Percentiles rank a stretch among this genome's conserved stretches.
Evolutionary conservation across 2,888 invertebrate genomes (phyloP).

Genomic region (Agrotis exclamationis): DNA sequence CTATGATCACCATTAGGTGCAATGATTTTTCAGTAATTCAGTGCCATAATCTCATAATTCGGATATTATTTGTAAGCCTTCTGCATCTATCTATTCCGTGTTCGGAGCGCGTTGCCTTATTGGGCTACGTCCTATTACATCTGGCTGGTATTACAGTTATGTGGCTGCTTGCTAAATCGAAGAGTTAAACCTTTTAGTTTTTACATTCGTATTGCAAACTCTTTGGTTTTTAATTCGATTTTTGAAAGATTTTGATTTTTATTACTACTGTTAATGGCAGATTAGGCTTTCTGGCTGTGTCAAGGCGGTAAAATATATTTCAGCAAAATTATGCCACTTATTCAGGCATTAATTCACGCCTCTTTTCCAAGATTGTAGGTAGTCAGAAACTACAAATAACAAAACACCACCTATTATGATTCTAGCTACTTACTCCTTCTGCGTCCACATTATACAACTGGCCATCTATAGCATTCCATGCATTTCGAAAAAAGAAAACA

Average conservation of each 20-base stretch:
- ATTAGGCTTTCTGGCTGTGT: no score
- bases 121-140: conserved; percentile 71
- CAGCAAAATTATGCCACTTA: no score
- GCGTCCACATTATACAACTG: neutral
- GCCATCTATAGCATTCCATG: conserved; percentile 15
- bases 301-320: no score
- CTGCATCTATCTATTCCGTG: conserved; percentile 22
- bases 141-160: conserved; percentile 76
- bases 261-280: no score
- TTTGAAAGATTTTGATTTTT: neutral
- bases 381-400: no score
- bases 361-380: no score
- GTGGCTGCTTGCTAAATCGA: conserved; percentile 50
- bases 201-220: conserved; percentile 26
- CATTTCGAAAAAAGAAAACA: conserved; percentile 21
- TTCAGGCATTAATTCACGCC: no score
- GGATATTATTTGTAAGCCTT: conserved; percentile 8
- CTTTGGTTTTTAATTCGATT: conserved; percentile 16
- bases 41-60: no score
- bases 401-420: neutral
- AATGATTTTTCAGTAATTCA: no score
- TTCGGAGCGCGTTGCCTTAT: conserved; percentile 68
- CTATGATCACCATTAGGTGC: no score
- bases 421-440: neutral
- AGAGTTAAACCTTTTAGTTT: conserved; percentile 37